phyloP scores from a whole-genome alignment of 2,797 vertebrate genomes.

The Chaenodraco wilsoni region DNA sequence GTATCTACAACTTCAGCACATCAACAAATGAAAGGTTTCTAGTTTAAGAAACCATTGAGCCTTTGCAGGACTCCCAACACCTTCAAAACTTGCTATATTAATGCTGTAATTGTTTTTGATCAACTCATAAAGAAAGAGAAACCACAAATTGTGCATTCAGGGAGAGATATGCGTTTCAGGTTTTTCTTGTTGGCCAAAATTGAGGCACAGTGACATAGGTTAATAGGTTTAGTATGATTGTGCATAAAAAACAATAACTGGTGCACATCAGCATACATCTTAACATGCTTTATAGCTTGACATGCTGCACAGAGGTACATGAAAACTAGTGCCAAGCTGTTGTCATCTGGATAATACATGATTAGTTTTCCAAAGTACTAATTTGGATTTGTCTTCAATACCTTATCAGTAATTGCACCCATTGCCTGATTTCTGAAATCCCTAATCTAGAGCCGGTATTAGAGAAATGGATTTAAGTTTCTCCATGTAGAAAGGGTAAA shows the following conservation, averaged over 20 bases:
- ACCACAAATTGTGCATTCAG: neutral
- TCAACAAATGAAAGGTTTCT: neutral
- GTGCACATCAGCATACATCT: neutral
- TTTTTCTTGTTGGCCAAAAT: neutral
- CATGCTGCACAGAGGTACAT: slow-evolving; percentile 1
- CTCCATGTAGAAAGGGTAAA: slow-evolving; percentile 60
- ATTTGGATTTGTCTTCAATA: neutral
- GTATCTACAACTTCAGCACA: accelerated
- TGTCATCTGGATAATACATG: neutral
- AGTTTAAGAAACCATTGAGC: too few relatives aligned
- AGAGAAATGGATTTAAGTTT: slow-evolving; percentile 43
- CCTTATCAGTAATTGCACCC: slow-evolving; percentile 24
- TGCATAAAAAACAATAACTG: neutral
- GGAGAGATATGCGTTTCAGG: neutral
- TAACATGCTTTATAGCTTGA: neutral
- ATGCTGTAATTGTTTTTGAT: neutral
- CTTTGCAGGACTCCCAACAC: neutral
- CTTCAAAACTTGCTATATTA: neutral
- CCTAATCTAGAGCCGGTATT: slow-evolving; percentile 30
- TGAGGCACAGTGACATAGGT: neutral
- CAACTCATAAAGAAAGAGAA: neutral
- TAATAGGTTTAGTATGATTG: slow-evolving; percentile 1
- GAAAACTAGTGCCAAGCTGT: neutral
- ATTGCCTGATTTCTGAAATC: slow-evolving; percentile 24
- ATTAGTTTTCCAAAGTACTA: slow-evolving; percentile 15